Conservation (phyloP, 1,140 invertebrate species). For the Argopecten irradians region DNA sequence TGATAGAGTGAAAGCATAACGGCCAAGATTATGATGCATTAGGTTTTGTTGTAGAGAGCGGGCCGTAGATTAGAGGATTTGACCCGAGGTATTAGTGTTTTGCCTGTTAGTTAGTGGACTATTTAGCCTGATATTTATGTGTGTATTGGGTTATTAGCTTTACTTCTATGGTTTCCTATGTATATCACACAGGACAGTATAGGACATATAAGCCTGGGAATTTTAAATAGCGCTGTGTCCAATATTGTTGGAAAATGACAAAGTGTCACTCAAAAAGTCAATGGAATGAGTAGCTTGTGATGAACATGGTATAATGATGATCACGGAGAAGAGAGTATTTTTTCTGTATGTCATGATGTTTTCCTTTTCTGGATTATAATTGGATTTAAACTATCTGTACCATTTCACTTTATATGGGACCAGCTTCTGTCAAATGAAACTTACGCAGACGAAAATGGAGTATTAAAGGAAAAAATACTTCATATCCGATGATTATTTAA, state of each 20-base stretch:
- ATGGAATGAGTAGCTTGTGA: background rate
- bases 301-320: background rate
- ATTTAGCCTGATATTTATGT: background rate
- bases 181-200: background rate
- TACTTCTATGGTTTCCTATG: background rate
- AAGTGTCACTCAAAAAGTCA: background rate
- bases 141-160: background rate
- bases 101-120: background rate
- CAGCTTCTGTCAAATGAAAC: background rate
- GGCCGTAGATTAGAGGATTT: background rate
- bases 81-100: constrained; percentile 20
- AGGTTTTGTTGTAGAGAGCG: background rate
- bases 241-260: background rate
- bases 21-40: background rate
- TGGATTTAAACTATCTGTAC: background rate
- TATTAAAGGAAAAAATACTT: background rate
- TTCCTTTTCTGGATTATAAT: background rate
- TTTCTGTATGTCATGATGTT: background rate
- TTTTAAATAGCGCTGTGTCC: background rate
- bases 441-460: background rate
- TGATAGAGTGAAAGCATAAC: constrained; percentile 16
- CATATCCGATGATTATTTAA: background rate
- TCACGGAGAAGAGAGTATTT: background rate
- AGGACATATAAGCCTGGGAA: background rate
- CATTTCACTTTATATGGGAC: background rate